phyloP scores from a whole-genome alignment of 2,888 invertebrate genomes.

The Lycia hirtaria region DNA sequence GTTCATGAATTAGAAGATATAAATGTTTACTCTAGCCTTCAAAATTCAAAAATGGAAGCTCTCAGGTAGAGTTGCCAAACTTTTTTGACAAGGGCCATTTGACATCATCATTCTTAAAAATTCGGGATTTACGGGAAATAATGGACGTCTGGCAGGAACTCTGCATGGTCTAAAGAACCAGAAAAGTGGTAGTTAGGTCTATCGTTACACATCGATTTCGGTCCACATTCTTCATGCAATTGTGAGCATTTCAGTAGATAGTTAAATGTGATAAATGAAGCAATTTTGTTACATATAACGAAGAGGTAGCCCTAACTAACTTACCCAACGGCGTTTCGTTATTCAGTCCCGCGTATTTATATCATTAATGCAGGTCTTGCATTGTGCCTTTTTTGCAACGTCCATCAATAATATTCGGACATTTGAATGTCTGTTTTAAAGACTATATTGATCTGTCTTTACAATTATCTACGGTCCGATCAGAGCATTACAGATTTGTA shows the following conservation, averaged over 20 bases:
- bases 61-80: too few relatives aligned
- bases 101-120: too few relatives aligned
- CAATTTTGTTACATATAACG: not conserved
- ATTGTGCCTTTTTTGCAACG: conserved; percentile 75
- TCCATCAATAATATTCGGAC: conserved; percentile 82
- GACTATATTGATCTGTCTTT: conserved; percentile 68
- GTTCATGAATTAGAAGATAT: too few relatives aligned
- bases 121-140: too few relatives aligned
- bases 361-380: conserved; percentile 81
- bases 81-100: too few relatives aligned
- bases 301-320: conserved; percentile 27
- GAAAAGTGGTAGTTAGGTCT: too few relatives aligned
- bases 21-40: too few relatives aligned
- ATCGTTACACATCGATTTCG: too few relatives aligned
- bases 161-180: too few relatives aligned
- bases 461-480: conserved; percentile 68
- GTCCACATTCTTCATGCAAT: too few relatives aligned
- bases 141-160: too few relatives aligned
- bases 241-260: not conserved
- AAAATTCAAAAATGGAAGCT: too few relatives aligned
- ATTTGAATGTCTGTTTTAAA: conserved; percentile 78
- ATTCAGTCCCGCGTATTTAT: conserved; percentile 77
- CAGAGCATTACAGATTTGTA: conserved; percentile 62
- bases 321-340: conserved; percentile 53
- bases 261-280: not conserved